Evolutionary conservation across 53 echinoderm and acorn worm genomes (phyloP).

Genomic region (Echinarachnius parma): DNA sequence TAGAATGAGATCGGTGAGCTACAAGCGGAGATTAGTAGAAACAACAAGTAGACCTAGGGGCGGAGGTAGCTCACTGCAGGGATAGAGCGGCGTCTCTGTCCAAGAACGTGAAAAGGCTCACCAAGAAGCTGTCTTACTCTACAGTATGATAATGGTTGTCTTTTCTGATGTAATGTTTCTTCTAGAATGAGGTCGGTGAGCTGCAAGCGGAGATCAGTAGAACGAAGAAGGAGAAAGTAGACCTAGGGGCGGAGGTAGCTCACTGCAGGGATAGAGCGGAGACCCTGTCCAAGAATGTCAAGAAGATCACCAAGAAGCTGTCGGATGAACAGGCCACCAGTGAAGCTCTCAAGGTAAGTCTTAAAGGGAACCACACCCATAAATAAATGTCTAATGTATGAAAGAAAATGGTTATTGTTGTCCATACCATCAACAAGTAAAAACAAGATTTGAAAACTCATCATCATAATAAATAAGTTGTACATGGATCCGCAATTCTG

Average conservation of each 20-base stretch:
- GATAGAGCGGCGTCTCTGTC: constrained; percentile 28
- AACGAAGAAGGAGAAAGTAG: constrained; percentile 53
- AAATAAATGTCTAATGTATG: too few species aligned
- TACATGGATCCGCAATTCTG: too few species aligned
- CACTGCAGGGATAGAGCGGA: constrained; percentile 32
- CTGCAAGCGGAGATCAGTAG: constrained; percentile 47
- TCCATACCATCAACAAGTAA: too few species aligned
- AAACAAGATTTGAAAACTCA: too few species aligned
- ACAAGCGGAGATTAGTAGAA: constrained; percentile 50
- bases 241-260: constrained; percentile 54
- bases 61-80: constrained; percentile 53
- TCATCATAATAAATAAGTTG: too few species aligned
- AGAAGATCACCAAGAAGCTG: constrained; percentile 47
- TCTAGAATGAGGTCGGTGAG: constrained; percentile 66
- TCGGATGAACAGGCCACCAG: constrained; percentile 66
- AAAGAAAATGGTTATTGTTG: too few species aligned
- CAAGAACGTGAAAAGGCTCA: constrained; percentile 46
- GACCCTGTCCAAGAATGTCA: constrained; percentile 49
- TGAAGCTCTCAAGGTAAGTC: constrained; percentile 70
- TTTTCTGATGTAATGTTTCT: background rate
- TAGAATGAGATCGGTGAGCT: constrained; percentile 68
- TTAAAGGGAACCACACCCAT: too few species aligned
- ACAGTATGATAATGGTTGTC: too few species aligned
- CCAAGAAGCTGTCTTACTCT: constrained; percentile 49
- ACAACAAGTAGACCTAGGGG: constrained; percentile 47